These are phyloP conservation scores for Zeugodacus cucurbitae DNA, from an alignment of 1,140 invertebrate genomes.

Conservation along the genomic window DNA sequence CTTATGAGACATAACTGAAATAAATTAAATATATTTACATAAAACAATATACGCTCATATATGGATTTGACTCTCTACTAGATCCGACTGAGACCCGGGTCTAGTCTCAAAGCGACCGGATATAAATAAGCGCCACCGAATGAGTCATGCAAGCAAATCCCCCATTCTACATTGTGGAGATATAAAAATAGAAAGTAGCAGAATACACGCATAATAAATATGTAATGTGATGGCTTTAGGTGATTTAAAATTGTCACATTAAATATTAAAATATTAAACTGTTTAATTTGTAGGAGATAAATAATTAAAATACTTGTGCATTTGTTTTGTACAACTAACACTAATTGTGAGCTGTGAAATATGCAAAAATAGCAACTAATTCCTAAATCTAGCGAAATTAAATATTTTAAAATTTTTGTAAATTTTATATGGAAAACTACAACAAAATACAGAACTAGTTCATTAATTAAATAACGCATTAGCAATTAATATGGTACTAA, in stretches of 20 bases:
- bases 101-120: slow-evolving; percentile 51
- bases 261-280: not conserved
- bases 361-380: not conserved
- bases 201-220: not conserved
- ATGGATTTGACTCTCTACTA: too few relatives aligned
- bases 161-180: not conserved
- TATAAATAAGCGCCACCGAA: slow-evolving; percentile 23
- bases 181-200: too few relatives aligned
- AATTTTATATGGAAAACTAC: too few relatives aligned
- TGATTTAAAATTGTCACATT: not conserved
- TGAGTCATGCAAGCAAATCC: not conserved
- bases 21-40: too few relatives aligned
- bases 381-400: not conserved
- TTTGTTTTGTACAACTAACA: not conserved
- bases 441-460: not conserved
- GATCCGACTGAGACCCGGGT: too few relatives aligned
- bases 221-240: not conserved
- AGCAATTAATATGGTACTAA: not conserved
- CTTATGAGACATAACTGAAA: too few relatives aligned
- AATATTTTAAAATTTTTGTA: not conserved
- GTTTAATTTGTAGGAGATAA: too few relatives aligned
- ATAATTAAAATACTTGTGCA: not conserved
- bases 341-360: not conserved
- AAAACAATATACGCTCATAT: too few relatives aligned
- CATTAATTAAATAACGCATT: not conserved